These are phyloP conservation scores for Sycophaga agraensis DNA, from an alignment of 1,140 invertebrate species.

Conservation along the genomic window DNA sequence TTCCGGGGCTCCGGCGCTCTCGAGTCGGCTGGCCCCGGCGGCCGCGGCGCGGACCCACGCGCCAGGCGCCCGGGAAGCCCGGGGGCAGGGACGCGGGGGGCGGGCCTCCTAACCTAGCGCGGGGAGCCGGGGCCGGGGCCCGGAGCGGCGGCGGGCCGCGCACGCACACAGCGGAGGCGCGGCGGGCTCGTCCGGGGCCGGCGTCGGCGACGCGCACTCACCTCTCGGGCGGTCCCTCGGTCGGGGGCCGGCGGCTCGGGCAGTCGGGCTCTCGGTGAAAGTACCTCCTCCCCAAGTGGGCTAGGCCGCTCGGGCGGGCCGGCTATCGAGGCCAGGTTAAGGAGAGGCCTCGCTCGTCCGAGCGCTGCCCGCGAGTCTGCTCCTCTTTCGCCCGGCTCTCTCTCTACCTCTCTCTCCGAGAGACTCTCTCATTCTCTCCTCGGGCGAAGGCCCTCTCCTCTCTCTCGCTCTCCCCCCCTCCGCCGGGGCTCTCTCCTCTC, in stretches of 20 bases:
- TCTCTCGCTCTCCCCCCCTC: slow-evolving; percentile 13
- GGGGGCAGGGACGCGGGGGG: too few relatives aligned
- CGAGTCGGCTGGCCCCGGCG: neutral
- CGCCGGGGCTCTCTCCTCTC: neutral
- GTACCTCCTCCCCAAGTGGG: slow-evolving; percentile 4
- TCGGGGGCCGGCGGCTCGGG: too few relatives aligned
- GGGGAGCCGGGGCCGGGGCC: too few relatives aligned
- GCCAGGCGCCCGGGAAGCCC: too few relatives aligned
- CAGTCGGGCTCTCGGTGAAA: neutral
- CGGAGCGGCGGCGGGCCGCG: too few relatives aligned
- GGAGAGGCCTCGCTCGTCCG: slow-evolving; percentile 9
- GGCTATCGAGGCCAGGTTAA: slow-evolving; percentile 9
- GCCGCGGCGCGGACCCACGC: slow-evolving; percentile 1
- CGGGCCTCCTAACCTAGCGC: too few relatives aligned
- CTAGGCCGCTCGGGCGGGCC: neutral
- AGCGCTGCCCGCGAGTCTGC: slow-evolving; percentile 7
- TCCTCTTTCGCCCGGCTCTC: slow-evolving; percentile 1
- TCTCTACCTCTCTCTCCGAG: slow-evolving; percentile 21
- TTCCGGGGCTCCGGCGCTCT: neutral
- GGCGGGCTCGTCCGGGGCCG: too few relatives aligned
- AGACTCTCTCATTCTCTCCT: slow-evolving; percentile 13
- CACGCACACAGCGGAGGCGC: neutral
- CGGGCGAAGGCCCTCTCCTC: slow-evolving; percentile 22
- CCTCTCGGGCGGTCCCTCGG: too few relatives aligned
- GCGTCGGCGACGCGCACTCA: too few relatives aligned